A percentile compares a stretch with the other conserved stretches of the same genome.
phyloP scores from a whole-genome alignment of 2,888 invertebrate species.

The Eurytoma californica region DNA sequence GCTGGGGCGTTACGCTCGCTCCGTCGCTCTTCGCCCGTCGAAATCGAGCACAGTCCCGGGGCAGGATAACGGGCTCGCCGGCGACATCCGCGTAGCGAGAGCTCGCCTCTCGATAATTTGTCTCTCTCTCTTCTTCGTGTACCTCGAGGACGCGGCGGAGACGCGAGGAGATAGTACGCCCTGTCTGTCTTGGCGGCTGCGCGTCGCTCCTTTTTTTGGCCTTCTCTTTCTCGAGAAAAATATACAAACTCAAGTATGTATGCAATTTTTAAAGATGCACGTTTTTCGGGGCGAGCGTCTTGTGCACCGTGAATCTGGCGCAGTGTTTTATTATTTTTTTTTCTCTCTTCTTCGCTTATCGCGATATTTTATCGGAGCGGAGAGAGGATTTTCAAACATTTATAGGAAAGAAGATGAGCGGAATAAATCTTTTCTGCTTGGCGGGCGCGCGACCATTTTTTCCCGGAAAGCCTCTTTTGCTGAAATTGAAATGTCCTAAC shows the following conservation, averaged over 20 bases:
- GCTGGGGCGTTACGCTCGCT: too few species aligned
- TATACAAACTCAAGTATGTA: background rate
- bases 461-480: too few species aligned
- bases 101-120: slow-evolving; percentile 64
- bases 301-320: too few species aligned
- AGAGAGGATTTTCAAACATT: too few species aligned
- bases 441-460: too few species aligned
- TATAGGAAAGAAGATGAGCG: too few species aligned
- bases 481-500: too few species aligned
- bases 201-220: background rate
- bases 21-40: background rate
- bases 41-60: slow-evolving; percentile 1
- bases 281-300: background rate
- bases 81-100: slow-evolving; percentile 32
- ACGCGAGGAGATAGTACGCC: too few species aligned
- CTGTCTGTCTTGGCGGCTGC: too few species aligned
- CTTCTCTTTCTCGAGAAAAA: slow-evolving; percentile 1
- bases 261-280: slow-evolving; percentile 15
- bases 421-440: too few species aligned
- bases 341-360: background rate
- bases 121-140: slow-evolving; percentile 57
- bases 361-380: too few species aligned
- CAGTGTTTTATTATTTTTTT: background rate
- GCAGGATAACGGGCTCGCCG: slow-evolving; percentile 11
- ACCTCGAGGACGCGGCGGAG: too few species aligned